Conservation (phyloP, 2,888 invertebrate genomes). For the Drosophila heteroneura region DNA sequence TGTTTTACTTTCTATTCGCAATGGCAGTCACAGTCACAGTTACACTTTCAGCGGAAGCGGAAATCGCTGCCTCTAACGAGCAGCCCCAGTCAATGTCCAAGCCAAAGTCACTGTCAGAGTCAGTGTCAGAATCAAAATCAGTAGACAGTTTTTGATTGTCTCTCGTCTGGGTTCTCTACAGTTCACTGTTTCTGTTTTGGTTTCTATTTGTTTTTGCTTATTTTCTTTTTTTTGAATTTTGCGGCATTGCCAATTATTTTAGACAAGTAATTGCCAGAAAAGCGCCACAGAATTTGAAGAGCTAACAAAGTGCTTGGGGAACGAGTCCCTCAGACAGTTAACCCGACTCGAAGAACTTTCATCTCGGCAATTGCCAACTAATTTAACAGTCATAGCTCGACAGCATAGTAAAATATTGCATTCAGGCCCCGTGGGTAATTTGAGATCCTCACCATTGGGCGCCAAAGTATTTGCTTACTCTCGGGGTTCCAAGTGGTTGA, state of each 20-base stretch:
- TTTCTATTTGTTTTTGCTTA: constrained; percentile 30
- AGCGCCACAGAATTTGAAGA: constrained; percentile 30
- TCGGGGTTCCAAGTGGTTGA: constrained; percentile 66
- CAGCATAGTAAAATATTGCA: constrained; percentile 59
- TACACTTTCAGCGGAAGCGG: constrained; percentile 60
- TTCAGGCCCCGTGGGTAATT: constrained; percentile 50
- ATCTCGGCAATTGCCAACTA: constrained; percentile 61
- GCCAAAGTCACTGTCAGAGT: constrained; percentile 16
- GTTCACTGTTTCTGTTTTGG: constrained; percentile 32
- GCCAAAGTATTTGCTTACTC: constrained; percentile 60
- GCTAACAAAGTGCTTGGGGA: constrained; percentile 75
- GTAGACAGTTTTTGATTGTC: constrained; percentile 79
- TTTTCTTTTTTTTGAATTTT: constrained; percentile 35
- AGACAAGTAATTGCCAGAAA: constrained; percentile 75
- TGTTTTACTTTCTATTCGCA: constrained; percentile 63
- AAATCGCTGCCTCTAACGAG: constrained; percentile 73
- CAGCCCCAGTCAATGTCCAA: constrained; percentile 21
- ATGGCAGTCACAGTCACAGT: constrained; percentile 61
- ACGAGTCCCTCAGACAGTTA: constrained; percentile 66
- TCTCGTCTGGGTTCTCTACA: constrained; percentile 68
- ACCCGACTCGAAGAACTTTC: constrained; percentile 32
- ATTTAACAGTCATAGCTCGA: constrained; percentile 67
- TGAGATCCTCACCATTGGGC: constrained; percentile 46
- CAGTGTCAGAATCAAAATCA: constrained; percentile 50
- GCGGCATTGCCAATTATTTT: constrained; percentile 76